Percentiles rank a stretch among this genome's conserved stretches.
phyloP scores from a whole-genome alignment of 92 coral and sea anemone species.

The Siderastrea radians region DNA sequence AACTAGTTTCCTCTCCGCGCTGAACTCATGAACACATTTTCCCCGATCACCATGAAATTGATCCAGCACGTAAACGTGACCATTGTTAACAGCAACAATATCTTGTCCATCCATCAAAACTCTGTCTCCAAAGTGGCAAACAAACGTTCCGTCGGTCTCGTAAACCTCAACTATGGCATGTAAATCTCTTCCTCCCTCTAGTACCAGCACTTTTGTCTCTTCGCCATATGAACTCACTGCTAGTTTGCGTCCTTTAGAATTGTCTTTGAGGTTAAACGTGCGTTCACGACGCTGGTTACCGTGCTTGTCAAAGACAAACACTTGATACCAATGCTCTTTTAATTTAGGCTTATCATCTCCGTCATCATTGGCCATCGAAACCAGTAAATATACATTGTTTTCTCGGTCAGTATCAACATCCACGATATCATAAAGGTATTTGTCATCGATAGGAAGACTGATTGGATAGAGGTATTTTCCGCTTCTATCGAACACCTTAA shows the following conservation, averaged over 20 bases:
- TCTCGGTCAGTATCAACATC: neutral
- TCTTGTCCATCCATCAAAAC: neutral
- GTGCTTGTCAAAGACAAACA: neutral
- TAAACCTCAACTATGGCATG: neutral
- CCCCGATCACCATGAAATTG: neutral
- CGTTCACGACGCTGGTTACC: neutral
- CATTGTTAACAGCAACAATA: neutral
- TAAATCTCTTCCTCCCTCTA: neutral
- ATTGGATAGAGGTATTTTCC: neutral
- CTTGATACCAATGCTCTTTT: neutral
- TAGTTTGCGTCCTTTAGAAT: conserved; percentile 2
- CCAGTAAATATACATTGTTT: neutral
- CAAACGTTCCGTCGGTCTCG: neutral
- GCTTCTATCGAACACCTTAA: neutral
- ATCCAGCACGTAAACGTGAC: neutral
- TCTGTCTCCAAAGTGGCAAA: neutral
- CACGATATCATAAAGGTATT: neutral
- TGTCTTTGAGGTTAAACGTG: neutral
- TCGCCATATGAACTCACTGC: neutral
- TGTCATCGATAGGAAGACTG: neutral
- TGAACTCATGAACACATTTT: neutral
- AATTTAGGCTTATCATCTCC: neutral
- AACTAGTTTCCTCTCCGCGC: neutral
- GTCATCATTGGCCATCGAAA: neutral
- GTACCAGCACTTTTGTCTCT: neutral